These are phyloP conservation scores for Lerista edwardsae DNA, from an alignment of 2,797 vertebrate genomes.

Conservation along the genomic window DNA sequence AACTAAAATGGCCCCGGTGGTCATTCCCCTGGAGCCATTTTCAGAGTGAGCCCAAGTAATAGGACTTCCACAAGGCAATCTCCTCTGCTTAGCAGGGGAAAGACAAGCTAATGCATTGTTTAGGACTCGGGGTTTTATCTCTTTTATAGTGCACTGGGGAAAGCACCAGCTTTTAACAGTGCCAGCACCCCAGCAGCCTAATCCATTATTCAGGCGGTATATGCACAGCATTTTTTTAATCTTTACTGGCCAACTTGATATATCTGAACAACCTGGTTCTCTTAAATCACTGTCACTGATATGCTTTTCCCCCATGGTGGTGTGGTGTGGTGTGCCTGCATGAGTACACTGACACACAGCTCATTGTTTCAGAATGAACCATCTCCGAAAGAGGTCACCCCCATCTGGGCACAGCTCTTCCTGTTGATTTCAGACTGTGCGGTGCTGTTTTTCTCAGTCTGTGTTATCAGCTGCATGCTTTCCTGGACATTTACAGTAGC, in stretches of 20 bases:
- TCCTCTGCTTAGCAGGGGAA: not conserved
- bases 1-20: not conserved
- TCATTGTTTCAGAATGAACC: not conserved
- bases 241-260: not conserved
- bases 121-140: not conserved
- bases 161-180: not conserved
- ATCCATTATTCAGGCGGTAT: not conserved
- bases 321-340: not conserved
- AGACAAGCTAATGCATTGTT: not conserved
- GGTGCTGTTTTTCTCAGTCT: not conserved
- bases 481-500: slow-evolving; percentile 7
- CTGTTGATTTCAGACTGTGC: not conserved
- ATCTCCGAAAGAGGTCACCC: not conserved
- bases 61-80: not conserved
- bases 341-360: not conserved
- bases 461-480: not conserved
- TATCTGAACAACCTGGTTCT: not conserved
- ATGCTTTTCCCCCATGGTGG: not conserved
- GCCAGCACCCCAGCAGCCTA: too few relatives aligned
- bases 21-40: not conserved
- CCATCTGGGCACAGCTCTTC: not conserved
- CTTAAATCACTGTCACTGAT: not conserved
- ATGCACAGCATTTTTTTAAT: not conserved
- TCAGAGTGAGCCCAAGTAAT: not conserved
- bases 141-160: not conserved